Evolutionary conservation across 2,888 invertebrate genomes (phyloP).

Genomic region (Isotomurus palustris): DNA sequence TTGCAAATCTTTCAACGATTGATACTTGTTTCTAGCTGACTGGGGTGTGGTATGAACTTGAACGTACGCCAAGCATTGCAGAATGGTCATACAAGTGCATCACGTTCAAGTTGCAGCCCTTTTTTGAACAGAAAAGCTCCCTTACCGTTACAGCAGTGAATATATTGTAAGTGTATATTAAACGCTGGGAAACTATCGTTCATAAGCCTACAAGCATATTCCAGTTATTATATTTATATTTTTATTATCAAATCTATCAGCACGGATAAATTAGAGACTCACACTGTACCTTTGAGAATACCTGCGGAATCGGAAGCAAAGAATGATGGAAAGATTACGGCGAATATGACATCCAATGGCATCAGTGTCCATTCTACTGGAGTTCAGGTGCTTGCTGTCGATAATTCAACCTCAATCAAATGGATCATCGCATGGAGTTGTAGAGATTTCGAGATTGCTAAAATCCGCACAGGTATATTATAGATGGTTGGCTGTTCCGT

Average conservation of each 20-base stretch:
- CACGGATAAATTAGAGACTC: neutral
- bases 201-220: neutral
- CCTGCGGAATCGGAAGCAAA: slow-evolving; percentile 2
- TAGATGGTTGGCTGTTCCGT: no score
- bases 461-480: no score
- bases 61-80: slow-evolving; percentile 14
- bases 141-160: slow-evolving; percentile 8
- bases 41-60: slow-evolving; percentile 20
- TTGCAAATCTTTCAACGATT: neutral
- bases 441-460: neutral
- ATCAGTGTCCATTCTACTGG: no score
- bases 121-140: slow-evolving; percentile 20
- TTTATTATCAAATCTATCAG: neutral
- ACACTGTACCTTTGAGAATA: neutral
- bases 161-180: slow-evolving; percentile 11
- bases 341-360: slow-evolving; percentile 1
- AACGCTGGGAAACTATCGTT: neutral
- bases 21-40: neutral
- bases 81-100: slow-evolving; percentile 27
- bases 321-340: slow-evolving; percentile 6
- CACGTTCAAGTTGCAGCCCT: slow-evolving; percentile 8
- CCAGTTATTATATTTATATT: neutral
- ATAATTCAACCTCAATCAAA: neutral
- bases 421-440: slow-evolving; percentile 9
- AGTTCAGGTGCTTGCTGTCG: slow-evolving; percentile 3